These are phyloP conservation scores for Vidua macroura DNA, from an alignment of 2,113 vertebrate species.

Conservation along the genomic window DNA sequence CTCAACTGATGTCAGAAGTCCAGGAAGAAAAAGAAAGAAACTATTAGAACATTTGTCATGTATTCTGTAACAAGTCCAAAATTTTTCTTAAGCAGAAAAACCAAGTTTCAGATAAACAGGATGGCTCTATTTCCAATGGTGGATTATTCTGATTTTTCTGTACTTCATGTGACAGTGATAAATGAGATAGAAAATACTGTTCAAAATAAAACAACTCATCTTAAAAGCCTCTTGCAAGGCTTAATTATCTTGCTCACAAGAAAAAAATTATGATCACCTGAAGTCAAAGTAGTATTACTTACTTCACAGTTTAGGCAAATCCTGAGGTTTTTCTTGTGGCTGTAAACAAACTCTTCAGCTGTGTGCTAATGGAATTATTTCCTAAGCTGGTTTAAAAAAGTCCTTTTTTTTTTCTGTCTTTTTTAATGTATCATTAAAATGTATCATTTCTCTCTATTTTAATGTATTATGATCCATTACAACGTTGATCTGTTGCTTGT, in stretches of 20 bases:
- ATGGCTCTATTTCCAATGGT: background rate
- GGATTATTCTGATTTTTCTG: background rate
- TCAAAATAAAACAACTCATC: background rate
- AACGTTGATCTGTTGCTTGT: background rate
- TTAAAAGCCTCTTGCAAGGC: background rate
- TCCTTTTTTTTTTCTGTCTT: accelerated
- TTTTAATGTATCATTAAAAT: background rate
- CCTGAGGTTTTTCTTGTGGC: background rate
- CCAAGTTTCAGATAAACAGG: background rate
- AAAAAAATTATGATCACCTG: background rate
- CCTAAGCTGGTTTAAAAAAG: background rate
- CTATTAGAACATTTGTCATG: background rate
- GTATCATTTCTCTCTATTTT: background rate
- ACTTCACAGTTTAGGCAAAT: background rate
- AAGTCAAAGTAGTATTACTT: background rate
- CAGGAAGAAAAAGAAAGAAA: background rate
- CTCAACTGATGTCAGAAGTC: background rate
- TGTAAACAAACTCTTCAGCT: background rate
- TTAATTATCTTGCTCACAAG: background rate
- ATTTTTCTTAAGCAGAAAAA: background rate
- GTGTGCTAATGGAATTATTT: background rate
- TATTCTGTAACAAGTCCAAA: background rate
- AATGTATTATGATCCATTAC: accelerated
- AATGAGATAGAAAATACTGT: background rate
- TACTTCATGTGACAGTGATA: background rate